Conservation (phyloP, 2,888 invertebrate species). For the Cerceris ruficornis region DNA sequence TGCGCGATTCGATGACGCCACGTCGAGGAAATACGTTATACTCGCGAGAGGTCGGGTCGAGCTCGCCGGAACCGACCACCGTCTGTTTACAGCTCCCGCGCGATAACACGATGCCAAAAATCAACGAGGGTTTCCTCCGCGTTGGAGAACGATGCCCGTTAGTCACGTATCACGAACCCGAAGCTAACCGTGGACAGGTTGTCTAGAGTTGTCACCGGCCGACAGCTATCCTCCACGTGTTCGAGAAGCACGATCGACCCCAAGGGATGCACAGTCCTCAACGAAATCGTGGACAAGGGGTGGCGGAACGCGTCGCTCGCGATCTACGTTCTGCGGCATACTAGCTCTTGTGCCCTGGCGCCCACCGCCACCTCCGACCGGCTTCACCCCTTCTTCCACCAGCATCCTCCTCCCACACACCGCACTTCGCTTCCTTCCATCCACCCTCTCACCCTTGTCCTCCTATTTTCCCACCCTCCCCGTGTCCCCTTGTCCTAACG, state of each 20-base stretch:
- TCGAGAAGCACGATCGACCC: constrained; percentile 39
- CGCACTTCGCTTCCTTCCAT: not conserved
- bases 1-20: constrained; percentile 21
- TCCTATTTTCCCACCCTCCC: constrained; percentile 11
- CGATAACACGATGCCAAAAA: constrained; percentile 11
- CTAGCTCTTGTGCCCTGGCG: constrained; percentile 77
- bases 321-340: constrained; percentile 79
- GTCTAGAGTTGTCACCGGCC: constrained; percentile 26
- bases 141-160: too few relatives aligned
- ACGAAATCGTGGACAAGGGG: constrained; percentile 52
- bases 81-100: constrained; percentile 59
- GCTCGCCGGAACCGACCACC: constrained; percentile 39
- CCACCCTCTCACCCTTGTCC: not conserved
- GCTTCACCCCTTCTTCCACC: constrained; percentile 56
- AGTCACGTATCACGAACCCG: not conserved
- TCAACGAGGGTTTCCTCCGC: not conserved
- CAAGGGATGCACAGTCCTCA: constrained; percentile 34
- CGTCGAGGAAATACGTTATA: constrained; percentile 31
- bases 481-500: constrained; percentile 19
- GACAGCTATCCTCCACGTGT: constrained; percentile 56
- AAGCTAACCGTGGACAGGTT: not conserved
- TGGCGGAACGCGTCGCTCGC: constrained; percentile 75
- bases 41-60: constrained; percentile 64
- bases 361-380: constrained; percentile 67
- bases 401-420: constrained; percentile 46